These are phyloP conservation scores for Trogon surrucura DNA, from an alignment of 2,113 vertebrate species.

Conservation along the genomic window DNA sequence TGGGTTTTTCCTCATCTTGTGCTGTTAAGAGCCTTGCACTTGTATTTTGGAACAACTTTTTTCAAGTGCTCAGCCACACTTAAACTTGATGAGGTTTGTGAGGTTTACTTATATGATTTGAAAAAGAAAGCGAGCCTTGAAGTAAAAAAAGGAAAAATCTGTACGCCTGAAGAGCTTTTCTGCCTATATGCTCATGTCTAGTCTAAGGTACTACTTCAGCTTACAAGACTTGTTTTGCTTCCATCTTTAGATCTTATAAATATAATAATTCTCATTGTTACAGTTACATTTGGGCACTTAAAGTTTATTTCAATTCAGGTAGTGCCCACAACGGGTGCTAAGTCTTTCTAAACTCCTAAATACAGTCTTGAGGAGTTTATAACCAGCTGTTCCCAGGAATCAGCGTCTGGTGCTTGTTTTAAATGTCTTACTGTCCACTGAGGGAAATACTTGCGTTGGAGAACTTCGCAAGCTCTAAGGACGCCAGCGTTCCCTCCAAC, in stretches of 20 bases:
- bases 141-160: background rate
- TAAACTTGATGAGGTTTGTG: background rate
- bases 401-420: background rate
- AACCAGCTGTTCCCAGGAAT: background rate
- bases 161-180: background rate
- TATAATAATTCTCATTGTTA: background rate
- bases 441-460: background rate
- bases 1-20: background rate
- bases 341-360: background rate
- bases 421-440: background rate
- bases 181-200: background rate
- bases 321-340: background rate
- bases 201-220: background rate
- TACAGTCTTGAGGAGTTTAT: background rate
- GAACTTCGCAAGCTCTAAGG: background rate
- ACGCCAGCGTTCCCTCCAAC: background rate
- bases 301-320: background rate
- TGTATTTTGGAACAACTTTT: background rate
- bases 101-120: background rate
- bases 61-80: background rate
- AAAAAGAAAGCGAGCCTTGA: background rate
- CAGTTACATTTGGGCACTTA: background rate
- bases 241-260: background rate
- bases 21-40: background rate
- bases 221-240: background rate